Conservation (phyloP, 1,140 invertebrate genomes). For the Heliothis virescens region DNA sequence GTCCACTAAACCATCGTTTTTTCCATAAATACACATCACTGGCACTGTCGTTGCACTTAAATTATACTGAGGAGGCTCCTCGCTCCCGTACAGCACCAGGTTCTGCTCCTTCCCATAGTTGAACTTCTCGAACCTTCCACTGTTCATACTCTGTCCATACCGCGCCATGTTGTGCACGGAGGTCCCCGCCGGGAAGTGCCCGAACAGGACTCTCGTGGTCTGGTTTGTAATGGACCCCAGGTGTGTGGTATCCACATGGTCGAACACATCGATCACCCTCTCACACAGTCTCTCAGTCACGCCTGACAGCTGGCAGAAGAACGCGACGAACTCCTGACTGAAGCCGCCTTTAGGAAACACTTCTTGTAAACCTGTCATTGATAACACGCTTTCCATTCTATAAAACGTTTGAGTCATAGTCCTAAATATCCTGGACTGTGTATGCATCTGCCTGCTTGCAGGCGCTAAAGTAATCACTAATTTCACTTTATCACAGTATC, state of each 20-base stretch:
- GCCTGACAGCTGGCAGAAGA: conserved; percentile 47
- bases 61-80: conserved; percentile 84
- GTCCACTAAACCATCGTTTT: conserved; percentile 73
- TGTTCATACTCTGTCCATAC: conserved; percentile 86
- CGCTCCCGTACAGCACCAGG: conserved; percentile 81
- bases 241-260: conserved; percentile 52
- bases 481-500: conserved; percentile 55
- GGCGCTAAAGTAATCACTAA: conserved; percentile 54
- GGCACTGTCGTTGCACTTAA: conserved; percentile 84
- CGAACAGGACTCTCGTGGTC: conserved; percentile 69
- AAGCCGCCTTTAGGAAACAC: conserved; percentile 50
- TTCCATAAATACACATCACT: conserved; percentile 68
- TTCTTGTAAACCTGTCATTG: conserved; percentile 38
- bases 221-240: conserved; percentile 63
- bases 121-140: conserved; percentile 81
- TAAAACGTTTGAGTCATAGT: conserved; percentile 14
- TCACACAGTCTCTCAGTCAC: conserved; percentile 30
- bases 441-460: conserved; percentile 46
- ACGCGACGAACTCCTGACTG: conserved; percentile 46
- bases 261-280: background rate
- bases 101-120: conserved; percentile 85
- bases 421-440: conserved; percentile 44
- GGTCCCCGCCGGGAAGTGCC: conserved; percentile 91
- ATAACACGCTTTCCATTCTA: conserved; percentile 31
- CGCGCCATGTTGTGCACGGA: conserved; percentile 90